Evolutionary conservation across 2,797 vertebrate genomes (phyloP).

Genomic region (Bryconaethiops microstoma): DNA sequence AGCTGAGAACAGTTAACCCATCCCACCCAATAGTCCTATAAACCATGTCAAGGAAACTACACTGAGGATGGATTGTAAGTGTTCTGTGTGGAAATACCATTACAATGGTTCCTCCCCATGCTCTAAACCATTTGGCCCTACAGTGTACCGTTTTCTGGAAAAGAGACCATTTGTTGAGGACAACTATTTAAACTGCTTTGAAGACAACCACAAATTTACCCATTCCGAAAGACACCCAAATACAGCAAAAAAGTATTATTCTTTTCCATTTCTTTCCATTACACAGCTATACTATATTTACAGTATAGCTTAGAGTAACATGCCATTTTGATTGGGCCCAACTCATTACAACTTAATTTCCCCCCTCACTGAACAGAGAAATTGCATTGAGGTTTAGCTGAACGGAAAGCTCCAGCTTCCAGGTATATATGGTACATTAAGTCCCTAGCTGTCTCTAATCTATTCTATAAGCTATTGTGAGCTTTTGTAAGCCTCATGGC

Average conservation of each 20-base stretch:
- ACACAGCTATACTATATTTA: not conserved
- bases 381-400: not conserved
- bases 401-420: not conserved
- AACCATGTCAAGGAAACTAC: too few species aligned
- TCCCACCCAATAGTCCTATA: too few species aligned
- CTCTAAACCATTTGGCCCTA: too few species aligned
- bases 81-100: too few species aligned
- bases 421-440: not conserved
- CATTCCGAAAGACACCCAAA: not conserved
- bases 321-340: not conserved
- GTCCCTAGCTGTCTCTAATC: not conserved
- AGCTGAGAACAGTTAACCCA: too few species aligned
- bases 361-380: not conserved
- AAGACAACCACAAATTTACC: not conserved
- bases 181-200: conserved; percentile 1
- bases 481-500: not conserved
- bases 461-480: not conserved
- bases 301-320: not conserved
- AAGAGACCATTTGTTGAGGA: not conserved
- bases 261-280: not conserved
- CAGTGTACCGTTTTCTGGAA: too few species aligned
- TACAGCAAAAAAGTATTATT: not conserved
- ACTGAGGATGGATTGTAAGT: too few species aligned
- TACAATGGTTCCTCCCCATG: too few species aligned
- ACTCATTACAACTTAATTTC: not conserved